Evolutionary conservation across 2,113 vertebrate species (phyloP).

Genomic region (Misgurnus anguillicaudatus): DNA sequence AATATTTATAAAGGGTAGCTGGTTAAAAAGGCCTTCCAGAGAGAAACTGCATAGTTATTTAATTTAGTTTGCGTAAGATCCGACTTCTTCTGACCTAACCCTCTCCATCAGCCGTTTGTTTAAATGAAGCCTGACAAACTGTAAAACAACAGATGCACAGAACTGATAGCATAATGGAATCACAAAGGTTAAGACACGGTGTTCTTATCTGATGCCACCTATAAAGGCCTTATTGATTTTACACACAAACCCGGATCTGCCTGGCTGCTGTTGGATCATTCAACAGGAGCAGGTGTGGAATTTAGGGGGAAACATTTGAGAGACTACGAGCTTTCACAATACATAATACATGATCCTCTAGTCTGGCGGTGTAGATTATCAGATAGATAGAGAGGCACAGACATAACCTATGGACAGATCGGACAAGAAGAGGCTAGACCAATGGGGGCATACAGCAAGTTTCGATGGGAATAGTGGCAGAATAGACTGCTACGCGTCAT

Average conservation of each 20-base stretch:
- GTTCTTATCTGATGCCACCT: constrained; percentile 19
- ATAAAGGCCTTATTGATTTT: constrained; percentile 19
- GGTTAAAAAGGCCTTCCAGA: constrained; percentile 2
- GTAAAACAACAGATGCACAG: not conserved
- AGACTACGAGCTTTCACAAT: constrained; percentile 8
- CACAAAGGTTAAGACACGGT: constrained; percentile 1
- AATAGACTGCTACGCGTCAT: constrained; percentile 7
- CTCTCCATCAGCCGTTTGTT: constrained; percentile 26
- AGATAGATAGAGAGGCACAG: constrained; percentile 11
- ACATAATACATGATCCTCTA: constrained; percentile 10
- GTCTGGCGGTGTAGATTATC: constrained; percentile 20
- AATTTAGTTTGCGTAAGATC: constrained; percentile 13
- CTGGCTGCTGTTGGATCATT: constrained; percentile 7
- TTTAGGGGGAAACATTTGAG: not conserved
- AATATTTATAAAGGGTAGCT: constrained; percentile 46
- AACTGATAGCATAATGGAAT: constrained; percentile 33
- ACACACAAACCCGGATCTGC: not conserved
- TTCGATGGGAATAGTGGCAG: constrained; percentile 6
- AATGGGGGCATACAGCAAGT: not conserved
- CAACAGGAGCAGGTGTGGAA: constrained; percentile 20
- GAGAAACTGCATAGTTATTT: constrained; percentile 11
- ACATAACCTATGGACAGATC: not conserved
- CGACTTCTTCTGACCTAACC: not conserved
- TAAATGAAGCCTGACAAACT: constrained; percentile 38
- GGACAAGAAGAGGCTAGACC: not conserved